phyloP scores from a whole-genome alignment of 1,140 invertebrate genomes.

The Tetragonula clypearis region DNA sequence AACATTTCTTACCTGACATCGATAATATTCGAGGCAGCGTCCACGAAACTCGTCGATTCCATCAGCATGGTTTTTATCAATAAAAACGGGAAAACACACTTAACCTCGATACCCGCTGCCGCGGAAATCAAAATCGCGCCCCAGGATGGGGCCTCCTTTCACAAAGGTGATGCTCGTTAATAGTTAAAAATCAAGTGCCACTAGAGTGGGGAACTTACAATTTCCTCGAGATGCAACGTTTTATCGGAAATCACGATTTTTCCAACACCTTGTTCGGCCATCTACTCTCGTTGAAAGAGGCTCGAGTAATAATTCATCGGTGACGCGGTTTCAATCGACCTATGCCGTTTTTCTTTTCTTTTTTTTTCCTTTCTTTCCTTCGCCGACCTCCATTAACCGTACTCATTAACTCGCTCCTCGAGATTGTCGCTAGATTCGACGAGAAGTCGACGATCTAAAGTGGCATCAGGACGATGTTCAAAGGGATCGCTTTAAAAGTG shows the following conservation, averaged over 20 bases:
- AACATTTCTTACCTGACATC: background rate
- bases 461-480: background rate
- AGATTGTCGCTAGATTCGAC: background rate
- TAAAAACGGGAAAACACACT: background rate
- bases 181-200: conserved; percentile 11
- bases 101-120: background rate
- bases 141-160: no score
- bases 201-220: background rate
- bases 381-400: conserved; percentile 16
- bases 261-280: background rate
- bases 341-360: background rate
- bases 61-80: no score
- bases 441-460: background rate
- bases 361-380: background rate
- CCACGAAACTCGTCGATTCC: background rate
- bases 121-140: background rate
- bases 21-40: background rate
- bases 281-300: background rate
- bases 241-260: background rate
- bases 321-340: conserved; percentile 18
- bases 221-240: background rate
- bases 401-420: conserved; percentile 22
- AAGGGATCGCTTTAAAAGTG: background rate
- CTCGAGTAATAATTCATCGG: conserved; percentile 7
- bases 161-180: background rate